Evolutionary conservation across 2,888 invertebrate genomes (phyloP), one percentile per base, ranked within the genome.

Genomic region (Margaritifera margaritifera): DNA sequence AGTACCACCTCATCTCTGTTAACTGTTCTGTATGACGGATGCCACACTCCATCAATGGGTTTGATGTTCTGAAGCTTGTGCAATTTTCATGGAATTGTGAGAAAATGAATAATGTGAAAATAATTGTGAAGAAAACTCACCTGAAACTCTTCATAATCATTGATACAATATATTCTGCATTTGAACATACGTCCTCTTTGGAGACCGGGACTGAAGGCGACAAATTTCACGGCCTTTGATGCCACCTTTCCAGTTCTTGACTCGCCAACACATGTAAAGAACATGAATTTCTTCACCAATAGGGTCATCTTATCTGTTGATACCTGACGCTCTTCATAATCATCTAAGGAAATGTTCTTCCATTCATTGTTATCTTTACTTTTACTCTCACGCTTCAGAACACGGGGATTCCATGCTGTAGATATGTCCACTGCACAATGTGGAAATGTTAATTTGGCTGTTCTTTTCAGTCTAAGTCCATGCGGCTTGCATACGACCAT

Each of bases 401-500:
- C 27, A 19, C 60, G 69, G 15, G 69, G 63, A 54, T 65, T 73
- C 81, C 81, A 81, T 55, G 77, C 71, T 19, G 56, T 51, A 4
- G 54, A 64, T 4, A 78, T 54, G n/a, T 77, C 76, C 20, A 65
- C 51, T 2, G 80, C 81, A 59, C 78, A 71, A 59, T 81, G 81
- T 6, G 81, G 79, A 66, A 81, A 78, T 4, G 75, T 71, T 19
- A 81, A 60, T 50, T 65, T 74, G 1, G 79, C 80, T 19, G 78
- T 76, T 42, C 62, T 63, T 56, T 66, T 67, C 57, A 81, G 80
- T 24, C 31, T 58, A n/a, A 79, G 11, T 2, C 71, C 72, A 31
- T 60, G 64, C 2, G 81, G 81, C 51, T 81, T 78, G 61, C 81
- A 81, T 3, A 81, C 68, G 3, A 81, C 71, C 6, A 81, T 51